A percentile compares a stretch with the other conserved stretches of the same genome.
Evolutionary conservation across 2,797 vertebrate genomes (phyloP).

Genomic region (Ptychadena robeensis): DNA sequence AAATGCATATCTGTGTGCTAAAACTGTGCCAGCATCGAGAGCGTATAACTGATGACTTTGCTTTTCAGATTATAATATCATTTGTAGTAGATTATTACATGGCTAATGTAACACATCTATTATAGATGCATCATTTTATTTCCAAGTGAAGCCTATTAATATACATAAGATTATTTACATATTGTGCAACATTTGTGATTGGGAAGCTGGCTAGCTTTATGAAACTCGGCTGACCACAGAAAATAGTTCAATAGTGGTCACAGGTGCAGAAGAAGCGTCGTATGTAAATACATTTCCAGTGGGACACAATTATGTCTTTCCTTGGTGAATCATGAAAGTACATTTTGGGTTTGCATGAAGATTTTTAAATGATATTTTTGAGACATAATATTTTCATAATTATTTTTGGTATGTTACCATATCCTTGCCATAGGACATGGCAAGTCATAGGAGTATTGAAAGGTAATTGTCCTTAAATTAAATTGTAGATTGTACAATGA

Average conservation of each 20-base stretch:
- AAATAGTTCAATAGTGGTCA: not conserved
- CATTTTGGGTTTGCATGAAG: not conserved
- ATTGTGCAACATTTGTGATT: not conserved
- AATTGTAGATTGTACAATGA: no score
- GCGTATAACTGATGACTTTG: not conserved
- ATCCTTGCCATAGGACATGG: no score
- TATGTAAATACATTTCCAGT: not conserved
- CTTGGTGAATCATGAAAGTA: not conserved
- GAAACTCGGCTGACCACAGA: not conserved
- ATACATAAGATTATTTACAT: slow-evolving; percentile 1
- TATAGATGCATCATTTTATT: not conserved
- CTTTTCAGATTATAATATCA: slow-evolving; percentile 1
- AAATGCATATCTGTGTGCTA: not conserved
- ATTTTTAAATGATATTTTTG: not conserved
- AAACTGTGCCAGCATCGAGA: not conserved
- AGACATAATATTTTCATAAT: not conserved
- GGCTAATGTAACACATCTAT: slow-evolving; percentile 1
- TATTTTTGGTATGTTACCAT: no score
- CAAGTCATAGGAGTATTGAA: no score
- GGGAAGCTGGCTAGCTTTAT: not conserved
- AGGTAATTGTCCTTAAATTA: no score
- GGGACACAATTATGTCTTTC: not conserved
- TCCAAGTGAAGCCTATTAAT: not conserved
- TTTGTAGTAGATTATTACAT: not conserved
- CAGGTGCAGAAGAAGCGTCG: not conserved